A percentile compares a stretch with the other conserved stretches of the same genome.
Evolutionary conservation across 2,888 invertebrate genomes (phyloP).

Genomic region (Lasioglossum lativentre): DNA sequence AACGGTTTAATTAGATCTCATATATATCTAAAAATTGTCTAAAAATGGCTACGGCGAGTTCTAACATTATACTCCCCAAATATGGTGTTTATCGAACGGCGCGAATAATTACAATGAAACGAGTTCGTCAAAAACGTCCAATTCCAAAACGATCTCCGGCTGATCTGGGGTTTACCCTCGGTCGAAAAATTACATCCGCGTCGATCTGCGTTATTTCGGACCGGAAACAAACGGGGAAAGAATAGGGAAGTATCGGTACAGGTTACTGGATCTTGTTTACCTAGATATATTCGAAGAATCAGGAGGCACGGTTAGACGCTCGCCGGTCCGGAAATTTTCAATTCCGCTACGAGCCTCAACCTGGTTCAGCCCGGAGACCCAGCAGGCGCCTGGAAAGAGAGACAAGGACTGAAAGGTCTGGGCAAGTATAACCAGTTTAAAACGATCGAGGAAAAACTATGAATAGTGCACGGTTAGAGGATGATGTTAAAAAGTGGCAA

Average conservation of each 20-base stretch:
- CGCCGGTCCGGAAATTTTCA: conserved; percentile 34
- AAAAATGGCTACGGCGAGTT: neutral
- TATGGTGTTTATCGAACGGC: neutral
- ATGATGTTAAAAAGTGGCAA: too few relatives aligned
- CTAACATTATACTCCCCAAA: too few relatives aligned
- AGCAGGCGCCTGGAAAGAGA: neutral
- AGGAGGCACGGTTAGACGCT: neutral
- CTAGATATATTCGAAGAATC: conserved; percentile 35
- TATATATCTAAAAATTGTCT: too few relatives aligned
- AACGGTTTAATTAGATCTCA: too few relatives aligned
- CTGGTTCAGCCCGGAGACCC: neutral
- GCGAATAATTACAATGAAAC: conserved; percentile 22
- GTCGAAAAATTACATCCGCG: neutral
- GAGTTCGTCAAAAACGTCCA: neutral
- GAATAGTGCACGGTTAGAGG: neutral
- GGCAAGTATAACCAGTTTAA: neutral
- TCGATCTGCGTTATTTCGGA: neutral
- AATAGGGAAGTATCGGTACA: neutral
- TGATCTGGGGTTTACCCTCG: neutral
- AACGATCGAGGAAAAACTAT: neutral
- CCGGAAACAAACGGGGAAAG: conserved; percentile 3
- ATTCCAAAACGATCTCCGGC: neutral
- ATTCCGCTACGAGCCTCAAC: conserved; percentile 8
- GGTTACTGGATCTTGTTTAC: conserved; percentile 29
- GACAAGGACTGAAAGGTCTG: neutral